Conservation (phyloP, 2,888 invertebrate genomes). For the Morpho helenor region DNA sequence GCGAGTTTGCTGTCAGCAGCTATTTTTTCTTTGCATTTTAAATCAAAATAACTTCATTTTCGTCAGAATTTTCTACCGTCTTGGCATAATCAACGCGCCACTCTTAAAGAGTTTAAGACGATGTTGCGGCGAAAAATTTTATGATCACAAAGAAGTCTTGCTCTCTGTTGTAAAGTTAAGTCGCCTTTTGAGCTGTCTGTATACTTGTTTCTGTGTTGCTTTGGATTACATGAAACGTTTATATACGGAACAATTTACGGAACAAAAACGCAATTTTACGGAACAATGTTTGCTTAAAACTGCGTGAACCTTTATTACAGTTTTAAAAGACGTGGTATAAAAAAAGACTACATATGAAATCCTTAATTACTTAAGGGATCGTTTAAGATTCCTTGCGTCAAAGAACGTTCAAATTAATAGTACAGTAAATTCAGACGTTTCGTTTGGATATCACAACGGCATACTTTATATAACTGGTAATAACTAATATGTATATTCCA, state of each 20-base stretch:
- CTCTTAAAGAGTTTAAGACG: slow-evolving; percentile 65
- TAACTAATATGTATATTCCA: no score
- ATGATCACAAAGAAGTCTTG: slow-evolving; percentile 50
- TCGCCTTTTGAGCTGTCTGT: slow-evolving; percentile 30
- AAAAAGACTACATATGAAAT: no score
- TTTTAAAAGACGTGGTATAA: no score
- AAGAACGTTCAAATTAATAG: no score
- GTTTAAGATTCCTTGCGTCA: no score
- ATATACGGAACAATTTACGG: no score
- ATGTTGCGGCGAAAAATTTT: slow-evolving; percentile 57
- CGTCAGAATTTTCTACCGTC: slow-evolving; percentile 59
- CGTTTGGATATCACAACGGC: no score
- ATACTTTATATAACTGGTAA: no score
- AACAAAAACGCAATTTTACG: not conserved
- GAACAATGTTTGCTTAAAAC: no score
- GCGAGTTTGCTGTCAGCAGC: slow-evolving; percentile 34
- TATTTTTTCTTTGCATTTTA: slow-evolving; percentile 70
- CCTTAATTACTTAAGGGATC: no score
- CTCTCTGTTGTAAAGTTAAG: slow-evolving; percentile 51
- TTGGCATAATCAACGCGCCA: slow-evolving; percentile 64
- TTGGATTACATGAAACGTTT: slow-evolving; percentile 5
- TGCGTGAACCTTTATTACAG: no score
- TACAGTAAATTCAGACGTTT: no score
- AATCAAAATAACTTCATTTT: slow-evolving; percentile 74
- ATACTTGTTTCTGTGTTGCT: slow-evolving; percentile 19